These are phyloP conservation scores for Amphipoea oculea DNA, from an alignment of 2,888 invertebrate species.

Conservation along the genomic window DNA sequence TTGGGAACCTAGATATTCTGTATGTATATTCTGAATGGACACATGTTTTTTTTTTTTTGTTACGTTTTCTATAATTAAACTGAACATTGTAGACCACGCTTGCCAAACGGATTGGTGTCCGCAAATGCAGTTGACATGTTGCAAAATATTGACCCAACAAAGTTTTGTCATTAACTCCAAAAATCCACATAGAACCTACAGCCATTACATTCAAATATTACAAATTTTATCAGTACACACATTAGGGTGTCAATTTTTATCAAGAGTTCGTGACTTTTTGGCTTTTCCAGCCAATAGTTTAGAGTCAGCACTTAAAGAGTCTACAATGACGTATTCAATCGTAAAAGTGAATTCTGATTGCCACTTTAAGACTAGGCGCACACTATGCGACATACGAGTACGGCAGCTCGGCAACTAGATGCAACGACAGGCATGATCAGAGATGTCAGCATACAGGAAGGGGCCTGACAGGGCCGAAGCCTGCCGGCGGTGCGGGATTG, in stretches of 20 bases:
- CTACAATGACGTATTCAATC: slow-evolving; percentile 32
- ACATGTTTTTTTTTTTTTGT: too few species aligned
- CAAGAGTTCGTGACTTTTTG: slow-evolving; percentile 50
- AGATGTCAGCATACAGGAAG: too few species aligned
- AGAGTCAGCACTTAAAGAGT: slow-evolving; percentile 17
- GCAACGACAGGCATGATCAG: not conserved
- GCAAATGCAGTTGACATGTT: not conserved
- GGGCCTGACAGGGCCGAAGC: too few species aligned
- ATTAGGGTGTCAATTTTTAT: slow-evolving; percentile 24
- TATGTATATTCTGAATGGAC: too few species aligned
- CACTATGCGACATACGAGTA: not conserved
- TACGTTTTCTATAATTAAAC: too few species aligned
- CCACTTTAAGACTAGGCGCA: not conserved
- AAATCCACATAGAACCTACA: not conserved
- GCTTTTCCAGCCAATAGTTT: not conserved
- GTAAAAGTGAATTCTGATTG: slow-evolving; percentile 22
- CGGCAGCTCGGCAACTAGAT: not conserved
- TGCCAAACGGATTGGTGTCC: too few species aligned
- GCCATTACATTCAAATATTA: not conserved
- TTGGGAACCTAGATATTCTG: too few species aligned
- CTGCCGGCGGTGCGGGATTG: too few species aligned
- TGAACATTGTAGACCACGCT: too few species aligned
- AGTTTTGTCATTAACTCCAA: not conserved
- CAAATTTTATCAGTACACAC: slow-evolving; percentile 14
- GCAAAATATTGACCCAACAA: not conserved